Base-by-base conservation (phyloP, 2,113 vertebrate species). In the Halcyon malimbica region DNA sequence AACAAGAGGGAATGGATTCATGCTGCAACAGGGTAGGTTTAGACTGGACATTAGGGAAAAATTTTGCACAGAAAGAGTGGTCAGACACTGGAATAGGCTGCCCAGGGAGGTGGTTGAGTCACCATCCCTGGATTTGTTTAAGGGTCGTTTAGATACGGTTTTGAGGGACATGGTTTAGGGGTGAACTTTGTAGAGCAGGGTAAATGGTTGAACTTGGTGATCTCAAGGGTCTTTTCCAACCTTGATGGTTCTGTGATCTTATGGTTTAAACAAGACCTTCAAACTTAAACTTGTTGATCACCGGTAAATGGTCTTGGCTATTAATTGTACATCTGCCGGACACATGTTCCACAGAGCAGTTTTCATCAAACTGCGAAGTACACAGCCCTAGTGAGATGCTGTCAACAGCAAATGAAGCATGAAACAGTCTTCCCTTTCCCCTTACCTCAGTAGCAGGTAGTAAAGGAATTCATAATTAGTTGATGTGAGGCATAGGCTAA, bases 341-440 rank as follows among this genome's bases (percentile, higher is more conserved):
- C 71, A 46, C 9, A 0, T 83, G 90, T 92, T 94, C 67, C 54
- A 10, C 37, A 54, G 68, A 46, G 50, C 9, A 62, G 33, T 57
- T 94, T 53, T 62, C 3, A 3, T 77, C 64, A 82, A 28, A 56
- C 37, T 83, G 85, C 83, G 74, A 76, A 83, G 85, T n/a, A 85
- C 71, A 57, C 54, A 76, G 44, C 68, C 83, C 83, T 69, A 50
- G 10, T 74, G 89, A 88, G 71, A 46, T 86, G 50, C 5, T 90
- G 56, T 77, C 59, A 83, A 9, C 33, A 83, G 83, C 64, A 89
- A 95, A 92, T 83, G 83, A 84, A 92, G 91, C 80, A 5, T 83
- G 91, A 89, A 94, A 68, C 50, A 59, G n/a, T 19, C n/a, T 83
- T 86, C 4, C 4, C 53, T 85, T 69, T 90, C 59, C 54, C 46